Base-by-base conservation (phyloP, 1,140 invertebrate species). In the Alviniconcha marisindica region DNA sequence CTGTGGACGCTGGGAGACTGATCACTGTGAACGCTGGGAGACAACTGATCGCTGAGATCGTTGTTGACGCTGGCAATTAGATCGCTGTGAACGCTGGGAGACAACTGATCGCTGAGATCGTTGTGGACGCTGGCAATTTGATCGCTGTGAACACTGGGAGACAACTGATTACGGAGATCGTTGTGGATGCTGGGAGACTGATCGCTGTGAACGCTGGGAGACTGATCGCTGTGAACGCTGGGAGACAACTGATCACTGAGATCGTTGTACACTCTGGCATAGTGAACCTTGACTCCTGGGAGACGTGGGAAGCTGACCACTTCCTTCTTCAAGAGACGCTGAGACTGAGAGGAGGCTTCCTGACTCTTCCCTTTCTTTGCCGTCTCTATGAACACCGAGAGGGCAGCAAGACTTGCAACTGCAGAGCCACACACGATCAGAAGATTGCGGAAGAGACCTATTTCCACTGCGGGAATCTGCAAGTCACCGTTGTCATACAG, bases 141-240 rank as follows among this genome's bases (percentile, higher is more conserved):
- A 63, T 28, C 73, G 73, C 73, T 76, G 42, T 76, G 73, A 76
- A 31, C 71, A 38, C 71, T 74, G 36, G 71, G 71, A 74, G 38
- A 31, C 2, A 51, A 51, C 21, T 2, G 3, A 33, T 31, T 42
- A 3, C 44, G 48, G 42, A 1, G 73, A 76, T 48, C 73, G 73
- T 33, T 76, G 42, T 76, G 42, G n/a, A 7, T 38, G 38, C 36
- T 42, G 38, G 71, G 38, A 73, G 36, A 42, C 24, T 74, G 2
- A 38, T 74, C 71, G 18, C 71, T 42, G 40, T 74, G 36, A 48
- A 14, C 73, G 42, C 42, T 51, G 42, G 73, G 42, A 76, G 42
- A 51, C 15, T 76, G 5, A 36, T 51, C 73, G n/a, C 73, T 51
- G 44, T 76, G 40, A 76, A 76, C 42, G 73, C 73, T 51, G 40